Conservation (phyloP, 1,140 invertebrate genomes). For the Drosophila ogumai region DNA sequence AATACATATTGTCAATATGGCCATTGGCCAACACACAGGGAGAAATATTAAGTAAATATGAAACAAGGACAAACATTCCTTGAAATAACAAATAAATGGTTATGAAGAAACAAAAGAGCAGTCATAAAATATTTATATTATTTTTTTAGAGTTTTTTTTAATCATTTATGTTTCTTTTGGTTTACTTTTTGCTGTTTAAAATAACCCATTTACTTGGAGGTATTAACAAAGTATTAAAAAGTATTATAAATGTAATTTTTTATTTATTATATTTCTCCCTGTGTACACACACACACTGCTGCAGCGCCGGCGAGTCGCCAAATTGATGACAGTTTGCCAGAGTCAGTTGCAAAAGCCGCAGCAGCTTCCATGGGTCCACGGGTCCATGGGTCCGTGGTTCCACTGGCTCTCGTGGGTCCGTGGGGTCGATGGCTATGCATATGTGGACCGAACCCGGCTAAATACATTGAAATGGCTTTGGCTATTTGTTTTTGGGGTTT, state of each 20-base stretch:
- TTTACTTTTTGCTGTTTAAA: neutral
- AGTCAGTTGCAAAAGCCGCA: slow-evolving; percentile 79
- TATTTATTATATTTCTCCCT: neutral
- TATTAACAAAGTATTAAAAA: neutral
- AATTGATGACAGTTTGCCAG: slow-evolving; percentile 82
- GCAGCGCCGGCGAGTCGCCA: slow-evolving; percentile 52
- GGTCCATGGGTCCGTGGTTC: slow-evolving; percentile 18
- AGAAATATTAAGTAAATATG: neutral
- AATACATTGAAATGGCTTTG: slow-evolving; percentile 81
- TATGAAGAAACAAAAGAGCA: neutral
- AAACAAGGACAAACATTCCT: too few species aligned
- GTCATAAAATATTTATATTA: neutral
- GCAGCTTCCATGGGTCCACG: slow-evolving; percentile 49
- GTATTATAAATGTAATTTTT: too few species aligned
- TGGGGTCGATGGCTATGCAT: slow-evolving; percentile 58
- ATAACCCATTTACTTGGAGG: accelerated
- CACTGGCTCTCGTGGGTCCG: slow-evolving; percentile 13
- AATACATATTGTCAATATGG: slow-evolving; percentile 83
- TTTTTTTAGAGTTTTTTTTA: too few species aligned
- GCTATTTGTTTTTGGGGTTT: slow-evolving; percentile 77
- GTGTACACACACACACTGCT: slow-evolving; percentile 33
- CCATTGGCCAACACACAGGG: slow-evolving; percentile 69
- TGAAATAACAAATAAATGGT: neutral
- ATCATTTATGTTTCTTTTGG: too few species aligned
- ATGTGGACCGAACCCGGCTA: slow-evolving; percentile 71